Conservation (phyloP, 2,888 invertebrate species). For the Pomacea canaliculata region DNA sequence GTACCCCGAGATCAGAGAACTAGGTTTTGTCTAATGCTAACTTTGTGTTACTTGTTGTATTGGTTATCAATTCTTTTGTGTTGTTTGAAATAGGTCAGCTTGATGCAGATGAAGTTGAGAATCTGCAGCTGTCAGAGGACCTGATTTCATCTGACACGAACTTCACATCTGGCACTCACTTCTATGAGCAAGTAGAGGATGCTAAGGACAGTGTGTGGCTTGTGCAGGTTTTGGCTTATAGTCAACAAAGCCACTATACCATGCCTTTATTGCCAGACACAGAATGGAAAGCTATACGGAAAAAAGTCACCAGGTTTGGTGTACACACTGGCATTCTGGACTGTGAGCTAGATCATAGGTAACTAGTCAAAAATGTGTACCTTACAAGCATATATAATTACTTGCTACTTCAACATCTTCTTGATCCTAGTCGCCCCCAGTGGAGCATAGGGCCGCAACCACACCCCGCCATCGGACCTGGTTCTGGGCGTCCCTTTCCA, state of each 20-base stretch:
- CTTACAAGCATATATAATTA: background rate
- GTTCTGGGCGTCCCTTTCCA: too few species aligned
- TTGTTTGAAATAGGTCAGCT: conserved; percentile 55
- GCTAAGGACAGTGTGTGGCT: conserved; percentile 74
- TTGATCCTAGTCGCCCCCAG: too few species aligned
- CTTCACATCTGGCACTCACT: conserved; percentile 69
- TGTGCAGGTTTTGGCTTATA: conserved; percentile 70
- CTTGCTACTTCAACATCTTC: background rate
- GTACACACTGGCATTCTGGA: conserved; percentile 72
- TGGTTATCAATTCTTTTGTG: too few species aligned
- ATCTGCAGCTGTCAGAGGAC: conserved; percentile 42
- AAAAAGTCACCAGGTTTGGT: conserved; percentile 71
- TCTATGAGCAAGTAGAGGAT: conserved; percentile 72
- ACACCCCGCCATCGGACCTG: too few species aligned
- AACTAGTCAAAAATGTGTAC: conserved; percentile 4
- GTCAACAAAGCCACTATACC: conserved; percentile 17
- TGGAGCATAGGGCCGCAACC: too few species aligned
- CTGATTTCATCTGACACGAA: conserved; percentile 53
- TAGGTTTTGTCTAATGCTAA: too few species aligned
- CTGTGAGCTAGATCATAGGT: conserved; percentile 71
- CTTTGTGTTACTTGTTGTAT: too few species aligned
- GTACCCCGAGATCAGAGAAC: too few species aligned
- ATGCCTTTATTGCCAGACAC: conserved; percentile 37
- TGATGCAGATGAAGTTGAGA: conserved; percentile 62
- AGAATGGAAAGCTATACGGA: conserved; percentile 70